Evolutionary conservation across 2,888 invertebrate genomes (phyloP).

Genomic region (Andricus quercusramuli): DNA sequence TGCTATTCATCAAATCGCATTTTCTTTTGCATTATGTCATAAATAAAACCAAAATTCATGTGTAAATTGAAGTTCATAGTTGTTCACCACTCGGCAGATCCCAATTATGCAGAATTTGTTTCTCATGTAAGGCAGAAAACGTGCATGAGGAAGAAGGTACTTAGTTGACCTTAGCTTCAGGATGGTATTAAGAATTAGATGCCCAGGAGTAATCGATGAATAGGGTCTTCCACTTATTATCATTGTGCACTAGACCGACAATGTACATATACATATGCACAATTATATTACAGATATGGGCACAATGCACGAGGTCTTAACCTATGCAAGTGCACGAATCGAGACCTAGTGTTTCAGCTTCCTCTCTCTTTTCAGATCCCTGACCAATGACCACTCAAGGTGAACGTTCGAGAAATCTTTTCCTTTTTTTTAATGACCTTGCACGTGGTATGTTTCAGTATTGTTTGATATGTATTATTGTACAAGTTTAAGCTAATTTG

Average conservation of each 20-base stretch:
- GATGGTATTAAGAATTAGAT: neutral
- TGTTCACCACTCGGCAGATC: too few species aligned
- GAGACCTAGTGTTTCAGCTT: conserved; percentile 30
- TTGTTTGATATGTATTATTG: neutral
- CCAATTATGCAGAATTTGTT: neutral
- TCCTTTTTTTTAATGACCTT: neutral
- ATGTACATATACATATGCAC: conserved; percentile 48
- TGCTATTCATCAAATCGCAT: too few species aligned
- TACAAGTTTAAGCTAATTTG: neutral
- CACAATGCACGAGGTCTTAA: conserved; percentile 50
- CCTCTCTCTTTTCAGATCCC: conserved; percentile 16
- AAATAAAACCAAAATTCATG: too few species aligned
- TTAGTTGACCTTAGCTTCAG: conserved; percentile 8
- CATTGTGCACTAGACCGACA: conserved; percentile 52
- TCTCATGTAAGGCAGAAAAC: conserved; percentile 7
- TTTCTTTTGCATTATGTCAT: too few species aligned
- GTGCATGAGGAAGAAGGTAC: neutral
- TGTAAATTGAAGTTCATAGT: too few species aligned
- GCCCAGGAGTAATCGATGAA: conserved; percentile 17
- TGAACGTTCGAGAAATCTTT: neutral
- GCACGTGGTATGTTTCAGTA: neutral
- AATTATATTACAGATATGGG: conserved; percentile 41
- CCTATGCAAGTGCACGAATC: conserved; percentile 50
- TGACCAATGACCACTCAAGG: conserved; percentile 8
- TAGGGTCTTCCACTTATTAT: conserved; percentile 24